These are phyloP conservation scores for Diachasmimorpha longicaudata DNA, from an alignment of 1,140 invertebrate species.

Conservation along the genomic window DNA sequence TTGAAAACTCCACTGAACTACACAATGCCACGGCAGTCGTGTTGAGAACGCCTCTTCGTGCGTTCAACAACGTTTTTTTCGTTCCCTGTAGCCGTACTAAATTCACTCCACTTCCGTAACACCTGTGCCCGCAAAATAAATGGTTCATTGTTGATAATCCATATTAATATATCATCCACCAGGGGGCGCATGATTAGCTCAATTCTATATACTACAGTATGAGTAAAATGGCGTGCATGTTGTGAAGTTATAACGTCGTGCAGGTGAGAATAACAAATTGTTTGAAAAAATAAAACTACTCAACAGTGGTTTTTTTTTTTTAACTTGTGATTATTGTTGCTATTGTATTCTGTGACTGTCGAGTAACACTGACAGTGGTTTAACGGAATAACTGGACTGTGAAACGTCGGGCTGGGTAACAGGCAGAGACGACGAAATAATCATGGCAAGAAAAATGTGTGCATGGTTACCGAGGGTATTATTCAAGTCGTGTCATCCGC, in stretches of 20 bases:
- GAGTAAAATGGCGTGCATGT: conserved; percentile 9
- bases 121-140: conserved; percentile 9
- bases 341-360: neutral
- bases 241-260: conserved; percentile 9
- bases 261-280: conserved; percentile 13
- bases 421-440: neutral
- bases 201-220: neutral
- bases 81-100: neutral
- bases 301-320: neutral
- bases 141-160: neutral
- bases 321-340: neutral
- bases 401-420: neutral
- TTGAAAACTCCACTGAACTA: conserved; percentile 9
- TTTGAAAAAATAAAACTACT: neutral
- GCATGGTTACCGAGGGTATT: neutral
- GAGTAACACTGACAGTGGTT: neutral
- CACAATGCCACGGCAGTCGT: conserved; percentile 10
- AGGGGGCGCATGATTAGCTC: neutral
- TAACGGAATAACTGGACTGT: neutral
- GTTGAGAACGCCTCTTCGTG: conserved; percentile 7
- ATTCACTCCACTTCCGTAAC: conserved; percentile 20
- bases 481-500: neutral
- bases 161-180: neutral
- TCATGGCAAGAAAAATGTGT: neutral
- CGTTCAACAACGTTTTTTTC: neutral